These are phyloP conservation scores for Picathartes gymnocephalus DNA, from an alignment of 2,113 vertebrate species.

Conservation along the genomic window DNA sequence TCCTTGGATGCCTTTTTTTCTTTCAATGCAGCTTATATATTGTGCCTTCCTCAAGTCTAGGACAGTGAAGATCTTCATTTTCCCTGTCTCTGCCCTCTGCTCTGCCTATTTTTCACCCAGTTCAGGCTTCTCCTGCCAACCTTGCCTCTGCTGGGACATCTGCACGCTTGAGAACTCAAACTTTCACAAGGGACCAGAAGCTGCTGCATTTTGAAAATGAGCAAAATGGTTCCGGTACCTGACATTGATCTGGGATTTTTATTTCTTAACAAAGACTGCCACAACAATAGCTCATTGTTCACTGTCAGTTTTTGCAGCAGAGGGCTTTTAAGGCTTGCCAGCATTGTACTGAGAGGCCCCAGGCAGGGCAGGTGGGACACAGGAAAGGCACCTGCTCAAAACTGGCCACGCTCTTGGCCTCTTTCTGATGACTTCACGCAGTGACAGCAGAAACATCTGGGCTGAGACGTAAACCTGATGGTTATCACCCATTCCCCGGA, in stretches of 20 bases:
- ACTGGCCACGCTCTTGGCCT: neutral
- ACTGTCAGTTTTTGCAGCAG: neutral
- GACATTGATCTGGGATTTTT: neutral
- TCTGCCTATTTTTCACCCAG: neutral
- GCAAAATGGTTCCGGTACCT: neutral
- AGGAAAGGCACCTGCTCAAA: conserved; percentile 56
- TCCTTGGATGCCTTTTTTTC: neutral
- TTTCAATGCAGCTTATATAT: neutral
- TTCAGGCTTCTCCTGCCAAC: neutral
- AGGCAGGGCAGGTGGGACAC: neutral
- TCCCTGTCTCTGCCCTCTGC: neutral
- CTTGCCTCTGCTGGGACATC: neutral
- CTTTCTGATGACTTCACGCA: neutral
- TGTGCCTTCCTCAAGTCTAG: neutral
- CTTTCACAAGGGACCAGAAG: neutral
- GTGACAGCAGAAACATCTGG: conserved; percentile 2
- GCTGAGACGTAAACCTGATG: neutral
- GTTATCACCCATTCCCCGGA: neutral
- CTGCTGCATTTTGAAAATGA: neutral
- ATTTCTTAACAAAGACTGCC: neutral
- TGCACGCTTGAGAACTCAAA: accelerated
- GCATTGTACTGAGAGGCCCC: neutral
- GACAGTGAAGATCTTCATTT: neutral
- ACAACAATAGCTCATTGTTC: conserved; percentile 49
- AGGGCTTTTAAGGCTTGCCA: conserved; percentile 25